Conservation (phyloP, 2,797 vertebrate genomes). For the Phrynocephalus forsythii region DNA sequence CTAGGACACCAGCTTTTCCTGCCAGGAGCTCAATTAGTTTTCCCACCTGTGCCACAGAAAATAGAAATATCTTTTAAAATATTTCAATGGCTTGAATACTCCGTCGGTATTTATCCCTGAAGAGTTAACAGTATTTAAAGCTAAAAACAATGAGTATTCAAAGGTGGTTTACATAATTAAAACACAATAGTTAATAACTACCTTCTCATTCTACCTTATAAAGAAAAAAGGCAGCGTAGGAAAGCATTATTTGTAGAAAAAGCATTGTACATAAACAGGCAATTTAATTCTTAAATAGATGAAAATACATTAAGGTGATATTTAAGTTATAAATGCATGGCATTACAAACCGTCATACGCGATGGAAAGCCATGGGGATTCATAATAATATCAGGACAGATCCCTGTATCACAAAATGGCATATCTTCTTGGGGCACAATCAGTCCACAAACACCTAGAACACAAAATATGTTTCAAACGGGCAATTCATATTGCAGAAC, state of each 20-base stretch:
- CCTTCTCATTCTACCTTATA: background rate
- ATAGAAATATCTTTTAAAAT: constrained; percentile 1
- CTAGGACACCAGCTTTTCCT: constrained; percentile 94
- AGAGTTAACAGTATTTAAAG: no score
- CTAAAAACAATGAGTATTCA: background rate
- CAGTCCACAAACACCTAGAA: constrained; percentile 94
- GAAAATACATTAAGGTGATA: background rate
- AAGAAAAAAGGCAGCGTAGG: background rate
- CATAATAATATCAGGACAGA: constrained; percentile 99
- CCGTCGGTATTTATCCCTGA: no score
- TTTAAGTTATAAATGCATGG: background rate
- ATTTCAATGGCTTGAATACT: background rate
- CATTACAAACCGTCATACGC: constrained; percentile 92
- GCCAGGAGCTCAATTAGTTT: constrained; percentile 96
- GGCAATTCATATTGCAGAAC: constrained; percentile 10
- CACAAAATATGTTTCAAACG: constrained; percentile 66
- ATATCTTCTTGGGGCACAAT: constrained; percentile 99
- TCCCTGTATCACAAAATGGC: constrained; percentile 96
- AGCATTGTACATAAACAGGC: background rate
- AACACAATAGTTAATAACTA: background rate
- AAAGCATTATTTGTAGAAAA: background rate
- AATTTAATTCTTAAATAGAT: background rate
- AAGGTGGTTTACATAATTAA: no score
- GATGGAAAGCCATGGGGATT: constrained; percentile 99
- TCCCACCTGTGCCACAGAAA: constrained; percentile 85